Evolutionary conservation across 1,140 invertebrate genomes (phyloP), one percentile per base, ranked within the genome.

Genomic region (Camponotus floridanus): DNA sequence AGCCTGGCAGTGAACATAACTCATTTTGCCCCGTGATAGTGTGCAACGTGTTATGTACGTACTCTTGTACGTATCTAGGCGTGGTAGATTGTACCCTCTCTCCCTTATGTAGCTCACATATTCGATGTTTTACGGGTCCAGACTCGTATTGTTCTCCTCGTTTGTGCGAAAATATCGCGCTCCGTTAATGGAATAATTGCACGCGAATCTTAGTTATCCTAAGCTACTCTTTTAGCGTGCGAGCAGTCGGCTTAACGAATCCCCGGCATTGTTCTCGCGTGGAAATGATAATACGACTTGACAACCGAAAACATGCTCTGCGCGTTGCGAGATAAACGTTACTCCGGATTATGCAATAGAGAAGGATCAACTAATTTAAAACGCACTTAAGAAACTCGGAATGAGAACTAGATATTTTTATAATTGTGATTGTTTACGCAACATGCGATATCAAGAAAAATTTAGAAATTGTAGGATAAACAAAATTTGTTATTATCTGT

Each of bases 1-100:
- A 92, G 90, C 91, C 68, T 91, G 81, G 88, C 91, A 88, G 83
- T 86, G 61, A 68, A 92, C 91, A 92, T 93, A 93, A 93, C 88
- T 94, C 92, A 92, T 92, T 80, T 45, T 55, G 84, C 61, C 55
- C 26, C 57, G 8, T 18, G 74, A 31, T 48, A 42, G 33, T 64
- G 55, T 61, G 68, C 83, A 26, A 18, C 51, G 7, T 39, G 36
- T 51, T 26, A 36, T 74, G 51, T 55, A 65, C 36, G 79, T 26
- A 15, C 15, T 70, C 85, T 55, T 71, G 45, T 42, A 76, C 33
- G 48, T 51, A 51, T n/a, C 80, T 74, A 84, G 86, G 86, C 86
- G 81, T 85, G 86, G 81, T 85, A 85, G 61, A 85, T 85, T 26
- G 26, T 26, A 26, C 26, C 26, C 8, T 45, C 11, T 11, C 11